Evolutionary conservation across 2,113 vertebrate species (phyloP).

Genomic region (Myanophis thanlyinensis): DNA sequence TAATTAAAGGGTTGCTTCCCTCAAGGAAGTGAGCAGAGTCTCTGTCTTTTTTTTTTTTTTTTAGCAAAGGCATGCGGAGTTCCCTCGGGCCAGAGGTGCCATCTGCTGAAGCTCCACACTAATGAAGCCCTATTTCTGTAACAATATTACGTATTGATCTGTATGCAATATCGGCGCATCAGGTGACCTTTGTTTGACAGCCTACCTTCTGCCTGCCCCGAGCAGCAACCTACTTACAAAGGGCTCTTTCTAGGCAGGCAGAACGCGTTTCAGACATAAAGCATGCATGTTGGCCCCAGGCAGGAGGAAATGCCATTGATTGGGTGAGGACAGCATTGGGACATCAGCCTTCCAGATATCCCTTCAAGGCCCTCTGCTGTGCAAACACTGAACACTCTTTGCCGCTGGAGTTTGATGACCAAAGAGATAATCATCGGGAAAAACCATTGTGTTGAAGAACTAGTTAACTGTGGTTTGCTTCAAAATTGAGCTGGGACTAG

Average conservation of each 20-base stretch:
- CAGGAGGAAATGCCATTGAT: neutral
- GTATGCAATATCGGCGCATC: constrained; percentile 36
- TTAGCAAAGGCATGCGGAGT: constrained; percentile 14
- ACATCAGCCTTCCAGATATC: neutral
- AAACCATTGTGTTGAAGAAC: neutral
- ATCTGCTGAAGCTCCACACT: constrained; percentile 43
- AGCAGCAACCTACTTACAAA: neutral
- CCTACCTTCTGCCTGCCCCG: constrained; percentile 17
- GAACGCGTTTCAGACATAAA: neutral
- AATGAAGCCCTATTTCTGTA: constrained; percentile 47
- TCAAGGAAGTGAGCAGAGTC: constrained; percentile 47
- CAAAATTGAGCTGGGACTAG: neutral
- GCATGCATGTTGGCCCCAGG: neutral
- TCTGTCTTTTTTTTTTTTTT: constrained; percentile 23
- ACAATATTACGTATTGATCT: constrained; percentile 51
- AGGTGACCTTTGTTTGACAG: constrained; percentile 26
- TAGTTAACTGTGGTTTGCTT: neutral
- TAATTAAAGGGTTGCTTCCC: constrained; percentile 29
- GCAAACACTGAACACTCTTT: neutral
- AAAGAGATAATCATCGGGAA: neutral
- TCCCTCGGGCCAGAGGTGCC: constrained; percentile 27
- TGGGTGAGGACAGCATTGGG: neutral
- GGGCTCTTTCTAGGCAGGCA: neutral
- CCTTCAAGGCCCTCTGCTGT: neutral
- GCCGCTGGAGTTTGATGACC: neutral